Conservation (phyloP, 2,113 vertebrate species). For the Stomatorhinus ivindoensis region DNA sequence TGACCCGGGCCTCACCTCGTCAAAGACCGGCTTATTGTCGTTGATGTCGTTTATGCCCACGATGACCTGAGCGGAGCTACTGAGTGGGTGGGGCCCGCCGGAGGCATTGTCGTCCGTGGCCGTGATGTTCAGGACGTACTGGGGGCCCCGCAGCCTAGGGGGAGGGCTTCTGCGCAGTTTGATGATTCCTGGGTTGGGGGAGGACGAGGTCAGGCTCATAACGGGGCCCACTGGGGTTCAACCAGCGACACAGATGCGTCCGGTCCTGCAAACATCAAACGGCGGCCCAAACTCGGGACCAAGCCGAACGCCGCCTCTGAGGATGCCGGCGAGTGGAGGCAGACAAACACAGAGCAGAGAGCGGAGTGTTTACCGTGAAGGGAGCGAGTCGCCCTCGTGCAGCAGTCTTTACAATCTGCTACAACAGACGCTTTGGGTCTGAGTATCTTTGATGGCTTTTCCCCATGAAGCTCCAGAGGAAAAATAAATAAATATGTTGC, state of each 20-base stretch:
- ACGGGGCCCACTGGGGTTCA: background rate
- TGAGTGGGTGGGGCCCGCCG: conserved; percentile 67
- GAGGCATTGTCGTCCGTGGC: conserved; percentile 78
- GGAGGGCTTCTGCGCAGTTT: conserved; percentile 68
- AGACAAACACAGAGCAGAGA: conserved; percentile 12
- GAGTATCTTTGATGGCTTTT: conserved; percentile 25
- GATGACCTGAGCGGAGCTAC: conserved; percentile 73
- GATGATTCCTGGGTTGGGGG: conserved; percentile 65
- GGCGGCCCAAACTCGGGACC: background rate
- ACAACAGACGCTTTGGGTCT: conserved; percentile 14
- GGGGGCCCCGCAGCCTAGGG: conserved; percentile 62
- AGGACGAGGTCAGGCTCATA: background rate
- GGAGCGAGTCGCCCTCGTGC: conserved; percentile 17
- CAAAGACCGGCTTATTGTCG: conserved; percentile 81
- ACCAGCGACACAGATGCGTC: background rate
- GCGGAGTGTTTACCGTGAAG: conserved; percentile 16
- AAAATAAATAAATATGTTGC: conserved; percentile 42
- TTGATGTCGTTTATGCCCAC: conserved; percentile 80
- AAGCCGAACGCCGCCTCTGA: conserved; percentile 1
- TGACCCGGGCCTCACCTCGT: conserved; percentile 54
- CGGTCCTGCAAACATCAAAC: background rate
- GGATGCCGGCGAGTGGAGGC: background rate
- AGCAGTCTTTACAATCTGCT: conserved; percentile 23
- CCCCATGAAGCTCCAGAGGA: conserved; percentile 12
- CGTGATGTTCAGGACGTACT: conserved; percentile 74